Evolutionary conservation across 1,140 invertebrate species (phyloP).

Genomic region (Metaphire vulgaris): DNA sequence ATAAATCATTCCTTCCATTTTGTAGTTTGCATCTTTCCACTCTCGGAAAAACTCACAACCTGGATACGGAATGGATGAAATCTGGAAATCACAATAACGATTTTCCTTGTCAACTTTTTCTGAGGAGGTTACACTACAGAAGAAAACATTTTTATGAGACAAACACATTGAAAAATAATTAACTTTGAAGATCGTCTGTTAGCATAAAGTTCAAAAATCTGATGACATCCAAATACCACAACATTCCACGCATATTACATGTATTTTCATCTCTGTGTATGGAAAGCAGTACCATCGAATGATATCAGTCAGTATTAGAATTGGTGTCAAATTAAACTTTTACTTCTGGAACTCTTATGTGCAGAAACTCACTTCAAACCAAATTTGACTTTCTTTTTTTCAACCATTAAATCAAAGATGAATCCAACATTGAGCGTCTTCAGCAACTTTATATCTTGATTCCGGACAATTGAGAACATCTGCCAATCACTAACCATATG

Average conservation of each 20-base stretch:
- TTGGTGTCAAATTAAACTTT: too few species aligned
- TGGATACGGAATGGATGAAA: constrained; percentile 73
- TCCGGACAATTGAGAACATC: constrained; percentile 62
- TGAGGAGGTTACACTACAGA: constrained; percentile 65
- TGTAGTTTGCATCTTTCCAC: constrained; percentile 66
- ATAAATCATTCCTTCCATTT: constrained; percentile 63
- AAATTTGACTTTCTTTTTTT: constrained; percentile 80
- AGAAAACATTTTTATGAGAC: too few species aligned
- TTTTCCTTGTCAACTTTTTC: constrained; percentile 78
- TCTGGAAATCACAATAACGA: constrained; percentile 67
- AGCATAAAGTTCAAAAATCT: too few species aligned
- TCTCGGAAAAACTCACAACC: constrained; percentile 74
- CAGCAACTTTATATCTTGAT: constrained; percentile 67
- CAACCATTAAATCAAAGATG: constrained; percentile 80
- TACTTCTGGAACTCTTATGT: too few species aligned
- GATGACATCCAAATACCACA: too few species aligned
- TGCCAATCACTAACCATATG: constrained; percentile 58
- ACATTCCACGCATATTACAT: too few species aligned
- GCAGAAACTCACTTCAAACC: constrained; percentile 66
- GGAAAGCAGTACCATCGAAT: too few species aligned
- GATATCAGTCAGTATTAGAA: too few species aligned
- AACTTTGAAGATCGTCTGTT: too few species aligned
- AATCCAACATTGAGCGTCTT: constrained; percentile 66
- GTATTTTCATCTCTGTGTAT: too few species aligned
- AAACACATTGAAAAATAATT: too few species aligned